Evolutionary conservation across 2,888 invertebrate genomes (phyloP).

Genomic region (Cephonodes hylas): DNA sequence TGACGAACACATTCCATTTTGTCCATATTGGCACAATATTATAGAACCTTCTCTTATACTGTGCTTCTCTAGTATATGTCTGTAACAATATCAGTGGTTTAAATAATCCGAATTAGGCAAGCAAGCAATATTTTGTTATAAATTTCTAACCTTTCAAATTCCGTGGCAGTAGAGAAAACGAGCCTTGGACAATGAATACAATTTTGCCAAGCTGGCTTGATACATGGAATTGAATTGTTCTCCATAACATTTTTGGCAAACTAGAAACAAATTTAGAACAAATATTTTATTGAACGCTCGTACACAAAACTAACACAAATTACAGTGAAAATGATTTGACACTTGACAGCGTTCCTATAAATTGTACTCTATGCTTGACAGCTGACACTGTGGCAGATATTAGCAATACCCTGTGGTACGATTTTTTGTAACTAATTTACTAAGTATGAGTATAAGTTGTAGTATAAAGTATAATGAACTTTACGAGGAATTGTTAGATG

Average conservation of each 20-base stretch:
- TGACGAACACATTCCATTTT: constrained; percentile 92
- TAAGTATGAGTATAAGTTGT: too few species aligned
- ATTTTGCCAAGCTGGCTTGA: constrained; percentile 81
- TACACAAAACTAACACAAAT: background rate
- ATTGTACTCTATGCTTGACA: too few species aligned
- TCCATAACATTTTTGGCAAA: constrained; percentile 73
- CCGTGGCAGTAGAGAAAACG: constrained; percentile 78
- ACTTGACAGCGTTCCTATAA: background rate
- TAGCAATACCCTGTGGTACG: too few species aligned
- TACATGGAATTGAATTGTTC: constrained; percentile 58
- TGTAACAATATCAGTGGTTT: constrained; percentile 56
- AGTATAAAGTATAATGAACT: too few species aligned
- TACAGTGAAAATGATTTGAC: background rate
- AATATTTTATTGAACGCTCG: background rate
- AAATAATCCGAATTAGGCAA: background rate
- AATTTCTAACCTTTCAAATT: constrained; percentile 81
- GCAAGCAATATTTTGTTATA: constrained; percentile 17
- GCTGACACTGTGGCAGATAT: too few species aligned
- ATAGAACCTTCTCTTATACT: constrained; percentile 93
- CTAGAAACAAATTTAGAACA: constrained; percentile 15
- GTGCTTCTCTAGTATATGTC: constrained; percentile 90
- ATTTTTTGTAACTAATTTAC: too few species aligned
- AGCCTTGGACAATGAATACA: constrained; percentile 83
- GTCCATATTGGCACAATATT: constrained; percentile 92
- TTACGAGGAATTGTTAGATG: too few species aligned